Conservation (phyloP, 2,888 invertebrate genomes). For the Hirudinaria manillensis region DNA sequence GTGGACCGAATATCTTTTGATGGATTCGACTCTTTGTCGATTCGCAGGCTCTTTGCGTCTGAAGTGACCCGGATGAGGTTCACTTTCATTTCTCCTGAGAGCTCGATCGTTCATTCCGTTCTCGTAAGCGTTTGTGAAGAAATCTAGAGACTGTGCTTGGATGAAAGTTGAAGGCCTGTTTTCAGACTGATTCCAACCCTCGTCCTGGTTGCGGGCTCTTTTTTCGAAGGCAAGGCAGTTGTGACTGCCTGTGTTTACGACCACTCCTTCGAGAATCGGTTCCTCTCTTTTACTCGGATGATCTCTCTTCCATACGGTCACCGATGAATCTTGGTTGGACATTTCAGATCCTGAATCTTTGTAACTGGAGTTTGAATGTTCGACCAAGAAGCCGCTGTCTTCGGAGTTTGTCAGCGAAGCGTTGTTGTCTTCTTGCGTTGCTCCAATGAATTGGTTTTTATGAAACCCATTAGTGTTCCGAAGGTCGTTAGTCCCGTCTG, state of each 20-base stretch:
- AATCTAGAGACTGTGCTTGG: too few species aligned
- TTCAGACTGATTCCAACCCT: background rate
- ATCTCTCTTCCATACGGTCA: background rate
- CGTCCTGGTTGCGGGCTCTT: background rate
- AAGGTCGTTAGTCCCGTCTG: background rate
- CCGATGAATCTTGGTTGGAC: background rate
- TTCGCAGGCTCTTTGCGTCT: background rate
- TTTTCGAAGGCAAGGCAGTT: too few species aligned
- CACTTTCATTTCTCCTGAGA: too few species aligned
- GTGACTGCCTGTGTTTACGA: too few species aligned
- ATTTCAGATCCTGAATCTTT: background rate
- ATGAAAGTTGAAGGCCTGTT: background rate
- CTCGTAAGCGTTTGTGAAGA: background rate
- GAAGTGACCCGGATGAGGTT: background rate
- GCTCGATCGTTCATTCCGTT: too few species aligned
- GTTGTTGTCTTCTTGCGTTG: background rate
- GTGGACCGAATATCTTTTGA: background rate
- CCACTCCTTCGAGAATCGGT: too few species aligned
- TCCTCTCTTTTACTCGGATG: too few species aligned
- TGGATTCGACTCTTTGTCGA: background rate
- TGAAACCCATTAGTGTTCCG: background rate
- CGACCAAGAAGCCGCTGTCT: slow-evolving; percentile 1
- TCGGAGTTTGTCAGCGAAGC: background rate
- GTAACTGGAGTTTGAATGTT: background rate
- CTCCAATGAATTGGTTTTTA: background rate